phyloP scores from a whole-genome alignment of 2,888 invertebrate genomes.

The Silvanus unidentatus region DNA sequence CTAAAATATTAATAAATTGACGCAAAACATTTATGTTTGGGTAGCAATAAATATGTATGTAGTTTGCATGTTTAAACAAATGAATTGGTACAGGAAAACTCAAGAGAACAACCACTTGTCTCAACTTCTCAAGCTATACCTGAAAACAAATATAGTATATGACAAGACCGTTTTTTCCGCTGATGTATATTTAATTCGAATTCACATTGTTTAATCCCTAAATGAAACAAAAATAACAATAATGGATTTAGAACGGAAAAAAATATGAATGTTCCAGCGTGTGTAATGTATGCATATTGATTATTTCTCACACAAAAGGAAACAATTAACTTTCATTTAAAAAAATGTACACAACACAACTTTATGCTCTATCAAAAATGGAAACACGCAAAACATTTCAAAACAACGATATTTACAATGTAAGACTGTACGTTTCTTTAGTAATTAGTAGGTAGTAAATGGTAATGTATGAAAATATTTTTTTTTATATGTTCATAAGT shows the following conservation, averaged over 20 bases:
- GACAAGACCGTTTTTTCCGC: too few relatives aligned
- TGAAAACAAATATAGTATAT: too few relatives aligned
- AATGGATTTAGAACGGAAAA: neutral
- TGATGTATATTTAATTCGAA: too few relatives aligned
- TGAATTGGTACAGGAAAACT: too few relatives aligned
- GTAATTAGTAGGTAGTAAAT: conserved; percentile 4
- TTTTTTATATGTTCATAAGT: neutral
- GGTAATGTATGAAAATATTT: neutral
- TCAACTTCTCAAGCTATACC: too few relatives aligned
- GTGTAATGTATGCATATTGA: conserved; percentile 23
- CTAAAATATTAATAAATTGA: too few relatives aligned
- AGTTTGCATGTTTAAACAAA: too few relatives aligned
- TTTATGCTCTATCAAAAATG: neutral
- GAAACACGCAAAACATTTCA: conserved; percentile 6
- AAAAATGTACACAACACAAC: conserved; percentile 1
- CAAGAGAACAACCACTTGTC: too few relatives aligned
- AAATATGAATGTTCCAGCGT: neutral
- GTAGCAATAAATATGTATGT: too few relatives aligned
- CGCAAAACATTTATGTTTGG: too few relatives aligned
- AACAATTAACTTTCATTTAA: conserved; percentile 17
- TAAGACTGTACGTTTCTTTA: conserved; percentile 3
- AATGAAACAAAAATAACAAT: neutral
- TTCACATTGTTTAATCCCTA: neutral
- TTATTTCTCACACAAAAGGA: conserved; percentile 18
- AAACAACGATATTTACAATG: conserved; percentile 1